phyloP scores from a whole-genome alignment of 1,140 invertebrate species.

The Drosophila sechellia region DNA sequence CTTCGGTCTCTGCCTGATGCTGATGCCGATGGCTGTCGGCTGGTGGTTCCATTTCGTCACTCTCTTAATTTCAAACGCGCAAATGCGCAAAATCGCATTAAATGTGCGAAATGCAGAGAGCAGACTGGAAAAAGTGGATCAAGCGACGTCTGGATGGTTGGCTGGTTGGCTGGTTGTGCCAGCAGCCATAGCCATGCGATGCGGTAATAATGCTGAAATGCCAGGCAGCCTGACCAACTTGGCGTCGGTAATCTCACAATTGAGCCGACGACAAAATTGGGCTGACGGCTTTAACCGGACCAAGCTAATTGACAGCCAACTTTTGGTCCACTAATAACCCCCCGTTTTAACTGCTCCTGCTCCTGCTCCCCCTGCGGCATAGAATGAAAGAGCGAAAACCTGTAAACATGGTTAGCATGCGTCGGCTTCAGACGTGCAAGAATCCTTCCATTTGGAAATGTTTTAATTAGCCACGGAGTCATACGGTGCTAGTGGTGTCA shows the following conservation, averaged over 20 bases:
- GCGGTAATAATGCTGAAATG: constrained; percentile 78
- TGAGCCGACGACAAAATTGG: constrained; percentile 69
- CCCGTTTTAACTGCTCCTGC: not conserved
- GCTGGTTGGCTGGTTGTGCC: constrained; percentile 18
- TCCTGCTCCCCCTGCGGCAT: constrained; percentile 15
- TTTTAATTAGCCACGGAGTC: constrained; percentile 62
- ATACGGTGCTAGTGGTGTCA: constrained; percentile 22
- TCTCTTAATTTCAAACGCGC: constrained; percentile 78
- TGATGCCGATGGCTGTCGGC: not conserved
- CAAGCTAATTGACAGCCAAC: constrained; percentile 71
- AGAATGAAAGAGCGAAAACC: constrained; percentile 50
- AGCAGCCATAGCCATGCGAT: constrained; percentile 32
- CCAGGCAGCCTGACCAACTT: constrained; percentile 57
- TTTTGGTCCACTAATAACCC: constrained; percentile 60
- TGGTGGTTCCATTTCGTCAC: constrained; percentile 68
- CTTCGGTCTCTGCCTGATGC: constrained; percentile 29
- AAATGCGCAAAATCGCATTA: constrained; percentile 80
- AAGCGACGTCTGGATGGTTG: constrained; percentile 51
- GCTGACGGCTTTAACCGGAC: constrained; percentile 66
- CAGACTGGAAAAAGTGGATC: constrained; percentile 71
- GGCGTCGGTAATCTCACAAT: constrained; percentile 64
- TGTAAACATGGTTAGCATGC: constrained; percentile 61
- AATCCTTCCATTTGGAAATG: constrained; percentile 61
- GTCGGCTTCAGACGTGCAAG: constrained; percentile 59
- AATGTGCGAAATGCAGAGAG: constrained; percentile 70